Percentiles rank a stretch among this genome's conserved stretches.
Conservation (phyloP, 2,888 invertebrate species). For the Alloplasta piceator region DNA sequence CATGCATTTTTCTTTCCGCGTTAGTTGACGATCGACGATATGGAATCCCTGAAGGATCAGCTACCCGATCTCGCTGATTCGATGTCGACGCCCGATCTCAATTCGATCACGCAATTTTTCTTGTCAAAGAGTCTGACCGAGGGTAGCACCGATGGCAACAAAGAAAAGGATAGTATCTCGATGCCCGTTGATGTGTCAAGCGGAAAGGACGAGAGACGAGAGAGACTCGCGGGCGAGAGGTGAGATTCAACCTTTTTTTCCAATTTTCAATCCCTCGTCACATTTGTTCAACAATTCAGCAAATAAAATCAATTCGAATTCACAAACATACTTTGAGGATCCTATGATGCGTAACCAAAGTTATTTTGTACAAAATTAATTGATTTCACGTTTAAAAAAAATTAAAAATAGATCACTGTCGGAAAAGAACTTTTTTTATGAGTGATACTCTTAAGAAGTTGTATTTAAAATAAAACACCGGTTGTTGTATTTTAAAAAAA, state of each 20-base stretch:
- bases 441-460: too few relatives aligned
- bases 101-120: constrained; percentile 89
- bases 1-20: not conserved
- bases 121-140: constrained; percentile 84
- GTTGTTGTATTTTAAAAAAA: too few relatives aligned
- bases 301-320: too few relatives aligned
- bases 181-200: constrained; percentile 73
- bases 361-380: too few relatives aligned
- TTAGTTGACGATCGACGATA: constrained; percentile 84
- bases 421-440: not conserved
- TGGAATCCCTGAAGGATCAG: constrained; percentile 87
- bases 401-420: not conserved
- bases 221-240: constrained; percentile 77
- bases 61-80: constrained; percentile 89
- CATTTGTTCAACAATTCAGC: too few relatives aligned
- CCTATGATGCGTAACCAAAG: too few relatives aligned
- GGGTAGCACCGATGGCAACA: constrained; percentile 72
- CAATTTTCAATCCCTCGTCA: not conserved
- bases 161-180: constrained; percentile 76
- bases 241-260: constrained; percentile 54
- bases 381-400: not conserved
- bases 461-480: too few relatives aligned
- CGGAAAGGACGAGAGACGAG: constrained; percentile 71
- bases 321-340: too few relatives aligned
- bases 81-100: constrained; percentile 88